Evolutionary conservation across 1,140 invertebrate species (phyloP).

Genomic region (Leucophenga varia): DNA sequence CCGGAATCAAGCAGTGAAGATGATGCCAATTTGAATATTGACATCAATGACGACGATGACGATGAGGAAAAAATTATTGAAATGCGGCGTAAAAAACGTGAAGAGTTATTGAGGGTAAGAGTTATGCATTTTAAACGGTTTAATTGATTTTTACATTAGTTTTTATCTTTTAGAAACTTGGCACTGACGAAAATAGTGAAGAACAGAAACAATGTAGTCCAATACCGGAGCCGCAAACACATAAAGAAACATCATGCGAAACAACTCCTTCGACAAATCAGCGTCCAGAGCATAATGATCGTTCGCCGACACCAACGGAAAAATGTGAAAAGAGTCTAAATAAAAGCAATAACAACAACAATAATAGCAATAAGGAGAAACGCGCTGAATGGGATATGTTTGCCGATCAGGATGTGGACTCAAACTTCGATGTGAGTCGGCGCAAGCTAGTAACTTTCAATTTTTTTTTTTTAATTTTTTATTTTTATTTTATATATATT

Average conservation of each 20-base stretch:
- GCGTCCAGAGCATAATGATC: constrained; percentile 4
- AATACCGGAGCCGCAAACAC: constrained; percentile 4
- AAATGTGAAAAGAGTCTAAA: constrained; percentile 34
- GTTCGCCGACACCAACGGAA: constrained; percentile 29
- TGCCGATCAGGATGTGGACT: constrained; percentile 83
- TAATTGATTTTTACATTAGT: no score
- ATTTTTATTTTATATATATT: neutral
- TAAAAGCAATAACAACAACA: constrained; percentile 25
- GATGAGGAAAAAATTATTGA: constrained; percentile 95
- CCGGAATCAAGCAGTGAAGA: constrained; percentile 66
- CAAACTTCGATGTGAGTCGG: constrained; percentile 81
- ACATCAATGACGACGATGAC: constrained; percentile 88
- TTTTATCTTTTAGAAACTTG: constrained; percentile 28
- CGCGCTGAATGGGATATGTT: constrained; percentile 81
- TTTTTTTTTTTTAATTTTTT: constrained; percentile 1
- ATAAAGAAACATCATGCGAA: neutral
- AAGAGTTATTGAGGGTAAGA: constrained; percentile 82
- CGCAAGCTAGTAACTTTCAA: constrained; percentile 46
- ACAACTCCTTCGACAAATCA: neutral
- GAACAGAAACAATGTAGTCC: constrained; percentile 18
- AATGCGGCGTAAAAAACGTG: constrained; percentile 81
- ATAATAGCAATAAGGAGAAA: constrained; percentile 42
- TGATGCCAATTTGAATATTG: constrained; percentile 66
- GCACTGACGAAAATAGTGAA: constrained; percentile 21
- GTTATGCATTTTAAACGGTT: neutral